Evolutionary conservation across 2,113 vertebrate genomes (phyloP), one percentile per base, ranked within the genome.

Genomic region (Lagopus muta): DNA sequence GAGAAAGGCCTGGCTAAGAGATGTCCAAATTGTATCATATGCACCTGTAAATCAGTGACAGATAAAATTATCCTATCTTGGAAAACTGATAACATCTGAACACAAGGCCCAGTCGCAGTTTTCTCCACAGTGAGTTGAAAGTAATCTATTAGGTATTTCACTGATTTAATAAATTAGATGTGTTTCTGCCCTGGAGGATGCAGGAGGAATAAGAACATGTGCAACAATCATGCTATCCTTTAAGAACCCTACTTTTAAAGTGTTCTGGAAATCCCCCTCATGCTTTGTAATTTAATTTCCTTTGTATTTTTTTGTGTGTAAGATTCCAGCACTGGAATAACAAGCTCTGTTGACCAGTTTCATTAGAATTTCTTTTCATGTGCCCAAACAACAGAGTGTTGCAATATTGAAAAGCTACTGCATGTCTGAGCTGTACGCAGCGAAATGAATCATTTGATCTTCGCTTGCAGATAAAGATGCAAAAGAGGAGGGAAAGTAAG

Each of bases 281-380:
- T 0, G 8, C 70, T 76, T 77, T 36, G n/a, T 48, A 91, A 91
- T 85, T 93, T 77, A 42, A 73, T 69, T 90, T 76, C 82, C 82
- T 58, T 82, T 61, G 2, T 54, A 79, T 72, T 65, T 77, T 73
- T 80, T 20, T 57, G 52, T n/a, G 28, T 48, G 62, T 82, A 17
- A 16, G 25, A 90, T 84, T 93, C 61, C 48, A 79, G 47, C 62
- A 82, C 57, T 87, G 77, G 66, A 90, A 22, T 65, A 92, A 78
- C 73, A 86, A 54, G 86, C 92, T 90, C 58, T 92, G 52, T 36
- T 89, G 81, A 86, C 71, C 73, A 75, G 18, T 22, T 60, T 80
- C 57, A 84, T 83, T 84, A 72, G 47, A 45, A 84, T 84, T 69
- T 81, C 48, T 40, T 88, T 96, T 92, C 77, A 89, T 62, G 62